Percentiles rank a stretch among this genome's conserved stretches.
Evolutionary conservation across 2,797 vertebrate species (phyloP).

Genomic region (Phyllotis vaccarum): DNA sequence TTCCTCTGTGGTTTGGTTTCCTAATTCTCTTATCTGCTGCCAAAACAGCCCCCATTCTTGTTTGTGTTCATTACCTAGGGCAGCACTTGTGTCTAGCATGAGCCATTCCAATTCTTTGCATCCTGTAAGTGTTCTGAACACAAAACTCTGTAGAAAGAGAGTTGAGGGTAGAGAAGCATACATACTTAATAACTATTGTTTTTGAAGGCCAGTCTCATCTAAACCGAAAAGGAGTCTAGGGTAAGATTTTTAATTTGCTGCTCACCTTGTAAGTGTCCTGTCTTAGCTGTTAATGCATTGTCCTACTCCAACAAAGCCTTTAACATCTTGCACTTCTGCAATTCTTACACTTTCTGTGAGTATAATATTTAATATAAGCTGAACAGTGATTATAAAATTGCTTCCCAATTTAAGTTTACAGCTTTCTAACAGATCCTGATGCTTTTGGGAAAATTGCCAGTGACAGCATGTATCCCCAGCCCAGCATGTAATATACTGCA

Average conservation of each 20-base stretch:
- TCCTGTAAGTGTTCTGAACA: background rate
- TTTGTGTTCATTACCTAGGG: constrained; percentile 53
- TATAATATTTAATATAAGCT: background rate
- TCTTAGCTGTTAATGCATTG: background rate
- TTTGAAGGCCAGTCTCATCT: constrained; percentile 7
- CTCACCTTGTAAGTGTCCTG: background rate
- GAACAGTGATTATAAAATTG: constrained; percentile 4
- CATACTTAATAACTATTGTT: background rate
- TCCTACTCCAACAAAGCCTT: background rate
- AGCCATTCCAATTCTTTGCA: constrained; percentile 1
- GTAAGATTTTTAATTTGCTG: background rate
- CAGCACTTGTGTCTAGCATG: background rate
- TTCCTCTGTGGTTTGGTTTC: constrained; percentile 67
- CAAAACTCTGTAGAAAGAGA: background rate
- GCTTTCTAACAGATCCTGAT: background rate
- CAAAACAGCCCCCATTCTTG: constrained; percentile 67
- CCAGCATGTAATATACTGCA: background rate
- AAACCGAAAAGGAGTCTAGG: background rate
- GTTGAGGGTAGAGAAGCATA: background rate
- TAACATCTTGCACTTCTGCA: background rate
- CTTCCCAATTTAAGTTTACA: constrained; percentile 2
- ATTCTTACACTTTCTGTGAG: background rate
- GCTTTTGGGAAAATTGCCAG: constrained; percentile 21
- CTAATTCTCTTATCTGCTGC: constrained; percentile 53
- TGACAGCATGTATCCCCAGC: background rate